Percentiles rank a stretch among this genome's conserved stretches.
Conservation (phyloP, 2,113 vertebrate species). For the Campylomormyrus numenius region DNA sequence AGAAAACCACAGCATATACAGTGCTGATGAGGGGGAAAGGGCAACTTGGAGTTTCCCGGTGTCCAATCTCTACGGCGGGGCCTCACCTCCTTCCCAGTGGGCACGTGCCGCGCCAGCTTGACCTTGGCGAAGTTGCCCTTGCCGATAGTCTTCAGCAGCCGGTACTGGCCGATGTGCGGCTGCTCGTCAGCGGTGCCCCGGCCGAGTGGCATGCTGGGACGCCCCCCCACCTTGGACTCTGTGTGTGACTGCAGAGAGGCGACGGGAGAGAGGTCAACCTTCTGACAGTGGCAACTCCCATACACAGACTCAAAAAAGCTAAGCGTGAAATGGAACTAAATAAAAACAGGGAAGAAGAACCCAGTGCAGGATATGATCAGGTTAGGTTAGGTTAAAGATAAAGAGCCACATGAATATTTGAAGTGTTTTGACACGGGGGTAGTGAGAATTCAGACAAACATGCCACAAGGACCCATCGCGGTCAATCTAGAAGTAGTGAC, state of each 20-base stretch:
- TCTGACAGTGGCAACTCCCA: background rate
- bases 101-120: constrained; percentile 72
- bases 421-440: background rate
- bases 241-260: constrained; percentile 32
- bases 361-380: background rate
- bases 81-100: constrained; percentile 75
- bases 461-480: background rate
- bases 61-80: background rate
- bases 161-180: constrained; percentile 55
- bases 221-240: constrained; percentile 59
- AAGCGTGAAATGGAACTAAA: background rate
- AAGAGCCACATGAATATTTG: background rate
- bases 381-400: background rate
- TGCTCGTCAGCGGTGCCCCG: constrained; percentile 67
- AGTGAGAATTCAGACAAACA: background rate
- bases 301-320: background rate
- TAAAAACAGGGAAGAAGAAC: background rate
- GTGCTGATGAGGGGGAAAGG: background rate
- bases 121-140: constrained; percentile 79
- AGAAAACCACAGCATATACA: background rate
- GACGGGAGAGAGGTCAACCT: background rate
- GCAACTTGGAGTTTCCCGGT: background rate
- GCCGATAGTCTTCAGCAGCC: constrained; percentile 75
- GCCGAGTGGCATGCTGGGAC: constrained; percentile 69
- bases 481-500: background rate